phyloP scores from a whole-genome alignment of 2,113 vertebrate genomes.

The Erythrocercus mccallii region DNA sequence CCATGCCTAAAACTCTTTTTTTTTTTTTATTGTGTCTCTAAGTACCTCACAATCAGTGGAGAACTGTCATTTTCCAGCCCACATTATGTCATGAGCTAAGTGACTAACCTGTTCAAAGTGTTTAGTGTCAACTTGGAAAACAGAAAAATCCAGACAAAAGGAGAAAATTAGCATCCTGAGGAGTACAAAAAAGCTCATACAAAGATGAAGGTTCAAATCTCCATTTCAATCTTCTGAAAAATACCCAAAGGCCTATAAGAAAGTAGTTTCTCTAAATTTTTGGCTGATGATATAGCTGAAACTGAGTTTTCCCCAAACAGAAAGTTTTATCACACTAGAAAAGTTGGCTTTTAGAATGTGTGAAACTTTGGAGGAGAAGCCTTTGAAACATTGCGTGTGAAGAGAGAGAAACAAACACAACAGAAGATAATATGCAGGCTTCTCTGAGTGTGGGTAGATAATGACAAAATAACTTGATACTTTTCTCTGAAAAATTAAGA shows the following conservation, averaged over 20 bases:
- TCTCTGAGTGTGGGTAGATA: neutral
- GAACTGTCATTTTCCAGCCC: slow-evolving; percentile 42
- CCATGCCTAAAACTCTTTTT: neutral
- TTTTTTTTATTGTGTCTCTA: neutral
- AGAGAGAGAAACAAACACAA: neutral
- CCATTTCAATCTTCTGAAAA: neutral
- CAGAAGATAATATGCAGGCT: neutral
- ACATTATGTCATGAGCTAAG: slow-evolving; percentile 33
- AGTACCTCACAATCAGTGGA: slow-evolving; percentile 22
- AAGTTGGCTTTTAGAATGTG: neutral
- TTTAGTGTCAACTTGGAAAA: slow-evolving; percentile 33
- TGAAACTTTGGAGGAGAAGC: neutral
- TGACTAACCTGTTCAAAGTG: slow-evolving; percentile 31
- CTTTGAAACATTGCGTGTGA: neutral
- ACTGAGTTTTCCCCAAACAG: neutral
- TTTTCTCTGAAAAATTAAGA: neutral
- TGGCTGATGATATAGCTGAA: neutral
- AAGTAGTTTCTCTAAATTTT: neutral
- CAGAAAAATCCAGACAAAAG: neutral
- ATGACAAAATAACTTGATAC: neutral
- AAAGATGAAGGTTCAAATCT: neutral
- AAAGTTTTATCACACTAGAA: neutral
- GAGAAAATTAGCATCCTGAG: neutral
- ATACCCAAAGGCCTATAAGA: neutral
- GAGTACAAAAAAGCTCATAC: neutral